Percentiles rank a stretch among this genome's conserved stretches.
Conservation (phyloP, 2,888 invertebrate species). For the Drosophila cracens region DNA sequence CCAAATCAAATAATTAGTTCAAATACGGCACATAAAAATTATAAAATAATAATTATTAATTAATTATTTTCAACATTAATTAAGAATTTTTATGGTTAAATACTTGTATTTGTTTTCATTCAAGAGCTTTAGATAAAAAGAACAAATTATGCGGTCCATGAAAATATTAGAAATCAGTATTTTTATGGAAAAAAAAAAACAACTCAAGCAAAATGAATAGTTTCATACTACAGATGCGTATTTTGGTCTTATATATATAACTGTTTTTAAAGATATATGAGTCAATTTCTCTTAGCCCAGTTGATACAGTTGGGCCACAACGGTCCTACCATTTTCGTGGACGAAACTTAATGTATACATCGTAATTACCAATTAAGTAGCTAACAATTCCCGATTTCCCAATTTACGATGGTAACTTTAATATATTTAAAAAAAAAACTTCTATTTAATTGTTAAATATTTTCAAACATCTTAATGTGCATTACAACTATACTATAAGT, state of each 20-base stretch:
- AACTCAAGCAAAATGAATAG: not conserved
- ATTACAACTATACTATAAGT: constrained; percentile 42
- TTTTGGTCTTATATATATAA: not conserved
- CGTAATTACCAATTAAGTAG: not conserved
- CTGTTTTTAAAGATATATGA: not conserved
- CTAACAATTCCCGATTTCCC: not conserved
- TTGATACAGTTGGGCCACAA: not conserved
- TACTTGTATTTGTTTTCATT: not conserved
- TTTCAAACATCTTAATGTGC: constrained; percentile 68
- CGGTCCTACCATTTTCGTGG: not conserved
- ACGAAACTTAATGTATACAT: not conserved
- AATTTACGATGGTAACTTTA: not conserved
- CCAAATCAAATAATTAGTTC: not conserved
- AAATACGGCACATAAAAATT: not conserved
- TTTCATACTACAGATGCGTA: not conserved
- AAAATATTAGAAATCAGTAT: not conserved
- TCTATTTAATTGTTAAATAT: constrained; percentile 16
- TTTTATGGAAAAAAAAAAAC: not conserved
- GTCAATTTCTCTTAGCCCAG: not conserved
- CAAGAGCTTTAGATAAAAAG: not conserved
- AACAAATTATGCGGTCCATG: not conserved
- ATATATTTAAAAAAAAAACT: constrained; percentile 3
- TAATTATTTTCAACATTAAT: not conserved
- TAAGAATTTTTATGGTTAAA: not conserved
- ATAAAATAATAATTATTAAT: not conserved